A percentile compares a stretch with the other conserved stretches of the same genome.
Evolutionary conservation across 2,113 vertebrate genomes (phyloP).

Genomic region (Sialia sialis): DNA sequence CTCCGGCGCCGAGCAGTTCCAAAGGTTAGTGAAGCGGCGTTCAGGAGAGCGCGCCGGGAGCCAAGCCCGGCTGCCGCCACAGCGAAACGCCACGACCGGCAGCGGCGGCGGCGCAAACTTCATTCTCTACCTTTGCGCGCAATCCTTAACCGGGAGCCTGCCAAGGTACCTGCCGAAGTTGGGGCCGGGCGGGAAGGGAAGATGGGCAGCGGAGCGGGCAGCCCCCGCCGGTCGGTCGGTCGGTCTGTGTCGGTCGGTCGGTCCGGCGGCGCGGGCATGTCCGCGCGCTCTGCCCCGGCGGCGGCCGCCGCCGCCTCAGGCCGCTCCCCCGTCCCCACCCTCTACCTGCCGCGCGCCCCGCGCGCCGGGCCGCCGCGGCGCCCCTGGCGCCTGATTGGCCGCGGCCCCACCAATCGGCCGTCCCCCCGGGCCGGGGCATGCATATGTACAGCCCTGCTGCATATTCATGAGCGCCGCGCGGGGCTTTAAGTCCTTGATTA

Average conservation of each 20-base stretch:
- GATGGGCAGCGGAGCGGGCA: too few relatives aligned
- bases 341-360: constrained; percentile 73
- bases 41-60: background rate
- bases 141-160: constrained; percentile 18
- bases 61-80: background rate
- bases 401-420: constrained; percentile 81
- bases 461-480: constrained; percentile 98
- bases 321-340: constrained; percentile 54
- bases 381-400: constrained; percentile 85
- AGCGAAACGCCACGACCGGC: background rate
- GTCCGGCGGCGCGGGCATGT: background rate
- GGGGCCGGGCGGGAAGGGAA: background rate
- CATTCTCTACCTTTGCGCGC: constrained; percentile 43
- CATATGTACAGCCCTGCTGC: constrained; percentile 92
- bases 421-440: constrained; percentile 81
- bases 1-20: background rate
- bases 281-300: background rate
- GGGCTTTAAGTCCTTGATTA: constrained; percentile 99
- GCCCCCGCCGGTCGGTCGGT: background rate
- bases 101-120: constrained; percentile 33
- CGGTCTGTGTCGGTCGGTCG: too few relatives aligned
- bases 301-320: constrained; percentile 30
- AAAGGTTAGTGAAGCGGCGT: background rate
- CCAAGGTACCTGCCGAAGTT: constrained; percentile 38
- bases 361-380: constrained; percentile 66